A percentile compares a stretch with the other conserved stretches of the same genome.
Evolutionary conservation across 2,797 vertebrate genomes (phyloP).

Genomic region (Uromys caudimaculatus): DNA sequence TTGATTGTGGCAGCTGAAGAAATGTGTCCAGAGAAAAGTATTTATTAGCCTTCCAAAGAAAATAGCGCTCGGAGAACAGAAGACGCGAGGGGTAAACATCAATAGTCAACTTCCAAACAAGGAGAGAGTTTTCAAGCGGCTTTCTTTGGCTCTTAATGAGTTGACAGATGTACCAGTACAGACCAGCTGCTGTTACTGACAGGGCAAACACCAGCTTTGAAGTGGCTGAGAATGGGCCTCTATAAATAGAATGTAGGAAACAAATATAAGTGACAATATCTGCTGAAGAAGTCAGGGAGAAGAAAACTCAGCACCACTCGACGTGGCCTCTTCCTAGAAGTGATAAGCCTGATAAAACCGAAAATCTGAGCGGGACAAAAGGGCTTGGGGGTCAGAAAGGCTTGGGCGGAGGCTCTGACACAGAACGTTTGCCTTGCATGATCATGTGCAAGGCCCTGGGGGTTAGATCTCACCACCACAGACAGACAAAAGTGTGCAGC

Average conservation of each 20-base stretch:
- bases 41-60: neutral
- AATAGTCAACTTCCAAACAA: neutral
- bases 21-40: conserved; percentile 21
- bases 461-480: neutral
- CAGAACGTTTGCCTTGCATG: neutral
- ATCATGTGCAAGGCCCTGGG: neutral
- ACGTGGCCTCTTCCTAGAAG: neutral
- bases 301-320: neutral
- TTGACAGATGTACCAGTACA: neutral
- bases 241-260: neutral
- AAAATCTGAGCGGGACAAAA: neutral
- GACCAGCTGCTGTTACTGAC: neutral
- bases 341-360: neutral
- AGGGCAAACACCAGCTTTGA: neutral
- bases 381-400: neutral
- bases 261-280: neutral
- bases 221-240: neutral
- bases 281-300: neutral
- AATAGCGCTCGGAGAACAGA: neutral
- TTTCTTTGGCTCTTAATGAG: neutral
- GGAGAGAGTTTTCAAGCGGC: neutral
- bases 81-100: neutral
- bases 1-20: neutral
- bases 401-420: too few relatives aligned
- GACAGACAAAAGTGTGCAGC: neutral